Conservation (phyloP, 2,888 invertebrate species). For the Atethmia centrago region DNA sequence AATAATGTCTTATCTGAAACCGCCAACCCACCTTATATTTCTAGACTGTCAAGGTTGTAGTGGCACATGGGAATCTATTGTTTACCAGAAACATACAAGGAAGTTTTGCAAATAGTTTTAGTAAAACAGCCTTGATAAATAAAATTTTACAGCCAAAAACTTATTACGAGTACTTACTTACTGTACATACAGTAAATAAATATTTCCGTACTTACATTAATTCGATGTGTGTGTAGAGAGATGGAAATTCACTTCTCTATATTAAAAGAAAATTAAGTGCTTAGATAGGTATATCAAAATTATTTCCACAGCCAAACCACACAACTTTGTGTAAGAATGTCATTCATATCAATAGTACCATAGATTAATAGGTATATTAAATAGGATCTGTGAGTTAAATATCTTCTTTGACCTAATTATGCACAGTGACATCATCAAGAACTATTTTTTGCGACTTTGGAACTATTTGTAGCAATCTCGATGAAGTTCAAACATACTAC, state of each 20-base stretch:
- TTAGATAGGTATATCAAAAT: background rate
- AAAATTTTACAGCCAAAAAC: background rate
- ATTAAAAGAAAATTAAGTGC: background rate
- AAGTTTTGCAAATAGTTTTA: background rate
- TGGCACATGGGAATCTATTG: conserved; percentile 1
- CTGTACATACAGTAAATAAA: background rate
- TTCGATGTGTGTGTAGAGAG: background rate
- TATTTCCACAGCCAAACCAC: background rate
- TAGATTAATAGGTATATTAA: background rate
- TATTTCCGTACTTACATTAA: background rate
- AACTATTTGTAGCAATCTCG: background rate
- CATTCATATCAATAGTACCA: background rate
- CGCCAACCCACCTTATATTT: background rate
- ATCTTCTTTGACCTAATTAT: conserved; percentile 52
- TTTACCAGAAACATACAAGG: conserved; percentile 2
- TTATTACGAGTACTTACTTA: background rate
- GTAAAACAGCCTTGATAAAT: background rate
- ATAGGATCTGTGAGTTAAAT: conserved; percentile 8
- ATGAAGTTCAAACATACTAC: background rate
- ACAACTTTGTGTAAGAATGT: background rate
- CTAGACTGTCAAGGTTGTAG: background rate
- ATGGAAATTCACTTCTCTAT: background rate
- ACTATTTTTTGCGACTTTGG: background rate
- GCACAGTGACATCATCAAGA: conserved; percentile 59
- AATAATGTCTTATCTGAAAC: background rate